A percentile compares a stretch with the other conserved stretches of the same genome.
Evolutionary conservation across 92 coral and sea anemone genomes (phyloP).

Genomic region (Hydrozoanthus gracilis): DNA sequence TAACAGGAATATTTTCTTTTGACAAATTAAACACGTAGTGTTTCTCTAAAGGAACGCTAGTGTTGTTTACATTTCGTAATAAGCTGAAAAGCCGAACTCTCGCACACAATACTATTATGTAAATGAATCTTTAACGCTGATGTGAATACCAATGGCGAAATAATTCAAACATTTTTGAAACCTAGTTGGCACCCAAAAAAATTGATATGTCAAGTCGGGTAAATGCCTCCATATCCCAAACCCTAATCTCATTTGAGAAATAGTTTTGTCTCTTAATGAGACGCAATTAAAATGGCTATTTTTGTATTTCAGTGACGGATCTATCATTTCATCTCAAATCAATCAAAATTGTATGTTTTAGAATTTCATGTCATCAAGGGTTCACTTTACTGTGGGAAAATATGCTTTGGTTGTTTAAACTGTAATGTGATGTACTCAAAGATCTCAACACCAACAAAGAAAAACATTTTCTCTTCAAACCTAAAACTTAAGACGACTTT

Average conservation of each 20-base stretch:
- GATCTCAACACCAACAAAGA: neutral
- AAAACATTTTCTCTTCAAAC: neutral
- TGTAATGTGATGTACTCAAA: neutral
- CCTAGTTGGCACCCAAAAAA: slow-evolving; percentile 9
- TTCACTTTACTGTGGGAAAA: slow-evolving; percentile 14
- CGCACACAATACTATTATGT: slow-evolving; percentile 10
- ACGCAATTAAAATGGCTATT: slow-evolving; percentile 33
- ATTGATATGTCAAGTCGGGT: slow-evolving; percentile 28
- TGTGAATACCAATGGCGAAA: slow-evolving; percentile 12
- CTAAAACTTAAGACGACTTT: too few species aligned
- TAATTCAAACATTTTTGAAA: slow-evolving; percentile 13
- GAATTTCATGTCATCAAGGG: slow-evolving; percentile 1
- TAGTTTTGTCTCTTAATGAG: slow-evolving; percentile 37
- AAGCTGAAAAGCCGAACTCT: slow-evolving; percentile 31
- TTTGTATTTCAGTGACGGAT: slow-evolving; percentile 24
- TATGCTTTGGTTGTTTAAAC: neutral
- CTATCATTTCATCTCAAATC: slow-evolving; percentile 18
- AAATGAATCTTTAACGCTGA: slow-evolving; percentile 13
- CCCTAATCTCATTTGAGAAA: slow-evolving; percentile 48
- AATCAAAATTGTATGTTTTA: slow-evolving; percentile 19
- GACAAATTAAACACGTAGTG: slow-evolving; percentile 39
- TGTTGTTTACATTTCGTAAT: slow-evolving; percentile 82
- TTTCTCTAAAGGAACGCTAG: slow-evolving; percentile 28
- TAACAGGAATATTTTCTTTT: slow-evolving; percentile 16
- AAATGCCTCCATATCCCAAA: slow-evolving; percentile 39